These are phyloP conservation scores for Rhynchonycteris naso DNA, from an alignment of 2,797 vertebrate species.

Conservation along the genomic window DNA sequence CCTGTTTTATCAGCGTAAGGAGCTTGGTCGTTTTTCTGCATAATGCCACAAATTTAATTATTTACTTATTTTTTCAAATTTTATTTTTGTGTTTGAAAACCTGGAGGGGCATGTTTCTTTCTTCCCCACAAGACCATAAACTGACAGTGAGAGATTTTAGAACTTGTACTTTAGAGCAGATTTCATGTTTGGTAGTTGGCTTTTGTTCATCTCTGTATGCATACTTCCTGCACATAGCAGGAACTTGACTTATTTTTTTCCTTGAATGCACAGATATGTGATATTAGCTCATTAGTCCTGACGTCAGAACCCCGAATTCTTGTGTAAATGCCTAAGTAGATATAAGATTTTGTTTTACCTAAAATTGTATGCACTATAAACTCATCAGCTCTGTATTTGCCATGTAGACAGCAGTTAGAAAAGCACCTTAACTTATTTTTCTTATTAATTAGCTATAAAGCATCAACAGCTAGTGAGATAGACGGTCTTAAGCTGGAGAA, in stretches of 20 bases:
- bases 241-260: background rate
- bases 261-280: background rate
- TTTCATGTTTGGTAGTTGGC: background rate
- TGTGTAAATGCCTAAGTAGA: background rate
- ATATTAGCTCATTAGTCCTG: background rate
- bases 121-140: background rate
- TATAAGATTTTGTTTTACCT: background rate
- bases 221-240: background rate
- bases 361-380: background rate
- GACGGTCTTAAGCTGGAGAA: slow-evolving; percentile 78
- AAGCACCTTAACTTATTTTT: slow-evolving; percentile 25
- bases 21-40: background rate
- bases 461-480: slow-evolving; percentile 82
- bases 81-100: background rate
- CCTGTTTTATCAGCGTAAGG: background rate
- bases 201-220: background rate
- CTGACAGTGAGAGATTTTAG: background rate
- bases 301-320: slow-evolving; percentile 20
- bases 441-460: slow-evolving; percentile 86
- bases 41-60: background rate
- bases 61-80: background rate
- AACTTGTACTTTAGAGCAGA: background rate
- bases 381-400: background rate
- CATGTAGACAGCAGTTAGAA: background rate
- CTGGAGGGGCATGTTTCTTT: background rate